Percentiles rank a stretch among this genome's conserved stretches.
These are phyloP conservation scores for Pomacea maculata DNA, from an alignment of 1,140 invertebrate species.

Conservation along the genomic window DNA sequence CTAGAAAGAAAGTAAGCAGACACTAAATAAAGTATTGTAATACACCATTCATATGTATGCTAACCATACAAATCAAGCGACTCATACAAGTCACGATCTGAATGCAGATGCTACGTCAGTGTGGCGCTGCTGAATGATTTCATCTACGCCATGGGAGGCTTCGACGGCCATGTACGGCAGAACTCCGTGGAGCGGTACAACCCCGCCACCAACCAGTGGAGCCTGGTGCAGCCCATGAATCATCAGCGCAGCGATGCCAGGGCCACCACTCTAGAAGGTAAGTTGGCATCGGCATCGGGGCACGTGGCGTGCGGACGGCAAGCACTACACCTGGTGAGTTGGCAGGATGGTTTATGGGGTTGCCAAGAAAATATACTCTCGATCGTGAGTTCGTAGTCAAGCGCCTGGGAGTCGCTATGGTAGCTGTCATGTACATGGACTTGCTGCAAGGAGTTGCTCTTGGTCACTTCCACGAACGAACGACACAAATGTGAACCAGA, in stretches of 20 bases:
- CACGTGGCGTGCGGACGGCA: no score
- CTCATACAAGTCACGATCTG: not conserved
- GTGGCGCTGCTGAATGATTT: slow-evolving; percentile 75
- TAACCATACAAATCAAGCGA: not conserved
- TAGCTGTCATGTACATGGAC: no score
- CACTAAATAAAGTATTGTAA: not conserved
- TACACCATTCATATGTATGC: not conserved
- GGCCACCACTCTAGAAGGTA: slow-evolving; percentile 70
- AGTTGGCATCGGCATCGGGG: not conserved
- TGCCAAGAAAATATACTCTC: no score
- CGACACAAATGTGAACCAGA: no score
- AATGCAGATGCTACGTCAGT: slow-evolving; percentile 68
- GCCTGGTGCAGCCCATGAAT: slow-evolving; percentile 67
- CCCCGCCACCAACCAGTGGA: slow-evolving; percentile 65
- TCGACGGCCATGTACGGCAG: slow-evolving; percentile 65
- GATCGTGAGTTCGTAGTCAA: no score
- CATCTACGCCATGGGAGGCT: slow-evolving; percentile 81
- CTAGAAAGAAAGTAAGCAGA: not conserved
- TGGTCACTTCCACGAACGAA: no score
- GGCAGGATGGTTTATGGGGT: no score
- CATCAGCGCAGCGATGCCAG: slow-evolving; percentile 79
- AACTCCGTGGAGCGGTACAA: slow-evolving; percentile 68
- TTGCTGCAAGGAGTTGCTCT: no score
- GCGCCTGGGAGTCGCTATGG: no score
- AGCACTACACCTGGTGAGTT: no score